These are phyloP conservation scores for Zoanthus solanderi DNA, from an alignment of 92 coral and sea anemone genomes.

Conservation along the genomic window DNA sequence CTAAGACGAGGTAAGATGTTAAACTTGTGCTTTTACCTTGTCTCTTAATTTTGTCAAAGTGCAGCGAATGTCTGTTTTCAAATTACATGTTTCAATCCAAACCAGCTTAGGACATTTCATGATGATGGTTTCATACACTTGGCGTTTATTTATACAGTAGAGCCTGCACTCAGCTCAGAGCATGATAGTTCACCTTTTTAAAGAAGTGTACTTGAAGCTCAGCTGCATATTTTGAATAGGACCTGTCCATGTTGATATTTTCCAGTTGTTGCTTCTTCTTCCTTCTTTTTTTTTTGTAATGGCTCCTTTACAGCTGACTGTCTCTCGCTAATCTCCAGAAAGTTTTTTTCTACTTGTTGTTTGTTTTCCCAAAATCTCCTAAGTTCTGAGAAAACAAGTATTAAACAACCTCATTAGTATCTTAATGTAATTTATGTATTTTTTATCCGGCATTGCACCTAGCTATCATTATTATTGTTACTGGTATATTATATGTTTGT, in stretches of 20 bases:
- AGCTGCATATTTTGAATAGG: constrained; percentile 28
- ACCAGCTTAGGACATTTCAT: too few species aligned
- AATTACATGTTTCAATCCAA: not conserved
- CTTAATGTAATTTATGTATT: not conserved
- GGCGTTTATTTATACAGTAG: not conserved
- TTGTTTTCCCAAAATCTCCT: constrained; percentile 17
- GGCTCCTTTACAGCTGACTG: constrained; percentile 17
- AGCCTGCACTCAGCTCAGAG: not conserved
- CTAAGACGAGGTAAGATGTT: not conserved
- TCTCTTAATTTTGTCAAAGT: not conserved
- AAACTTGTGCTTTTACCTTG: too few species aligned
- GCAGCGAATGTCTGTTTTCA: not conserved
- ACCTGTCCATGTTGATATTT: not conserved
- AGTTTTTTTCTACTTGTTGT: constrained; percentile 17
- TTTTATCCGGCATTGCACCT: not conserved
- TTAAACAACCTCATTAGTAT: not conserved
- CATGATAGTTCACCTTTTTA: not conserved
- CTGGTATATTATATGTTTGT: not conserved
- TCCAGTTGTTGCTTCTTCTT: not conserved
- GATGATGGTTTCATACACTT: not conserved
- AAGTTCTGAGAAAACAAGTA: constrained; percentile 22
- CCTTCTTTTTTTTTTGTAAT: not conserved
- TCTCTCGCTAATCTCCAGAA: constrained; percentile 1
- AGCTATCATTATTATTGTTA: not conserved
- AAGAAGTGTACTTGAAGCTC: constrained; percentile 9